Conservation (phyloP, 2,888 invertebrate species). For the Thyatira batis region DNA sequence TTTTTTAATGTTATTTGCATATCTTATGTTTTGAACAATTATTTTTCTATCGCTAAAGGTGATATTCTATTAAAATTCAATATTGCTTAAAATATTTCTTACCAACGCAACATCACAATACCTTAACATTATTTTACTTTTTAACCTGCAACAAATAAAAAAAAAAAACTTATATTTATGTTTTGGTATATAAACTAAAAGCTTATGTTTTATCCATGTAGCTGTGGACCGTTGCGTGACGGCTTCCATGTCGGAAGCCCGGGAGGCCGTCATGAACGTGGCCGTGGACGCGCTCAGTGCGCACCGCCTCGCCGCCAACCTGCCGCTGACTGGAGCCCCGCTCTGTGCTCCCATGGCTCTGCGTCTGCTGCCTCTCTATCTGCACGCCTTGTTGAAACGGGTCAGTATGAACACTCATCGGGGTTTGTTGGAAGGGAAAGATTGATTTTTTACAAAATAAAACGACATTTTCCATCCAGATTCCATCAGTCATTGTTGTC, state of each 20-base stretch:
- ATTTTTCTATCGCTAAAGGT: too few species aligned
- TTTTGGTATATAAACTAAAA: not conserved
- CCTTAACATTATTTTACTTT: too few species aligned
- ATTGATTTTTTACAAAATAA: too few species aligned
- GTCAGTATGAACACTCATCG: conserved; percentile 16
- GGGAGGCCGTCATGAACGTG: conserved; percentile 98
- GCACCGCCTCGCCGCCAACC: conserved; percentile 80
- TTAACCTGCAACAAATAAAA: too few species aligned
- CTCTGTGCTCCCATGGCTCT: conserved; percentile 90
- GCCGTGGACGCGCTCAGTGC: conserved; percentile 89
- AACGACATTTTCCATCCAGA: too few species aligned
- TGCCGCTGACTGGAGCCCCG: conserved; percentile 78
- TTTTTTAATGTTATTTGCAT: too few species aligned
- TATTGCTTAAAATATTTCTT: too few species aligned
- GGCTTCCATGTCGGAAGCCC: conserved; percentile 94
- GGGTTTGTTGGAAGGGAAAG: too few species aligned
- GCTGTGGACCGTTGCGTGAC: conserved; percentile 95
- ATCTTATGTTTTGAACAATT: not conserved
- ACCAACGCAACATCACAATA: too few species aligned
- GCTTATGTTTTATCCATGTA: conserved; percentile 45
- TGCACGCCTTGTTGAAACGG: conserved; percentile 92
- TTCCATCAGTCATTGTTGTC: too few species aligned
- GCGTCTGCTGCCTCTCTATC: conserved; percentile 92
- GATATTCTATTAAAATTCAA: too few species aligned
- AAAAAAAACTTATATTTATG: too few species aligned